phyloP scores from a whole-genome alignment of 2,888 invertebrate species.

The Antheraea yamamai region DNA sequence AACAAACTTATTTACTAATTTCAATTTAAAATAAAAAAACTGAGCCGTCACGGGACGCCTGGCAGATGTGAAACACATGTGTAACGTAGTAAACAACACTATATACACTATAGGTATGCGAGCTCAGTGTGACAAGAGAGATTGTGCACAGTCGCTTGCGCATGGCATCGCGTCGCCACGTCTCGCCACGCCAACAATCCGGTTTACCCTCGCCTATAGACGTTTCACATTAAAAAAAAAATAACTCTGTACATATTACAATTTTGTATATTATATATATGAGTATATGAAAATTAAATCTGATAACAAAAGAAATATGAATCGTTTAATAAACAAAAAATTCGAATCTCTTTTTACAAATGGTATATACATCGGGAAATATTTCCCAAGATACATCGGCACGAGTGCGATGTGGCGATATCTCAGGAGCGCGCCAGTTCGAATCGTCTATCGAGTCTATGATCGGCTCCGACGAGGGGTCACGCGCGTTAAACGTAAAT shows the following conservation, averaged over 20 bases:
- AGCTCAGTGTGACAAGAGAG: too few relatives aligned
- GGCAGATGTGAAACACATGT: too few relatives aligned
- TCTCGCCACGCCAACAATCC: too few relatives aligned
- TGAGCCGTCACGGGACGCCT: too few relatives aligned
- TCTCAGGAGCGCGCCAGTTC: slow-evolving; percentile 70
- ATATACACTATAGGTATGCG: too few relatives aligned
- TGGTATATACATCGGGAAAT: slow-evolving; percentile 65
- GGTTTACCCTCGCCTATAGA: too few relatives aligned
- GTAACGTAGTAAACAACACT: too few relatives aligned
- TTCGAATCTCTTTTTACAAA: slow-evolving; percentile 71
- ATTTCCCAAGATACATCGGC: slow-evolving; percentile 78
- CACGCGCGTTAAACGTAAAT: slow-evolving; percentile 82
- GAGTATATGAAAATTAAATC: neutral
- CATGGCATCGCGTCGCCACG: too few relatives aligned
- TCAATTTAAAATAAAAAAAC: neutral
- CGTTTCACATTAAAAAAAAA: too few relatives aligned
- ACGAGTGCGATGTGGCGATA: slow-evolving; percentile 79
- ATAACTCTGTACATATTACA: neutral
- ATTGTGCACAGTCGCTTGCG: too few relatives aligned
- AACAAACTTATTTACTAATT: neutral
- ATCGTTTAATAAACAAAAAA: slow-evolving; percentile 73
- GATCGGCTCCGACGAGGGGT: slow-evolving; percentile 78
- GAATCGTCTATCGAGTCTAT: slow-evolving; percentile 80
- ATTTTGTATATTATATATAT: neutral
- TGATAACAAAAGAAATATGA: slow-evolving; percentile 19